These are phyloP conservation scores for Ornithoptera alexandrae DNA, from an alignment of 2,888 invertebrate genomes.

Conservation along the genomic window DNA sequence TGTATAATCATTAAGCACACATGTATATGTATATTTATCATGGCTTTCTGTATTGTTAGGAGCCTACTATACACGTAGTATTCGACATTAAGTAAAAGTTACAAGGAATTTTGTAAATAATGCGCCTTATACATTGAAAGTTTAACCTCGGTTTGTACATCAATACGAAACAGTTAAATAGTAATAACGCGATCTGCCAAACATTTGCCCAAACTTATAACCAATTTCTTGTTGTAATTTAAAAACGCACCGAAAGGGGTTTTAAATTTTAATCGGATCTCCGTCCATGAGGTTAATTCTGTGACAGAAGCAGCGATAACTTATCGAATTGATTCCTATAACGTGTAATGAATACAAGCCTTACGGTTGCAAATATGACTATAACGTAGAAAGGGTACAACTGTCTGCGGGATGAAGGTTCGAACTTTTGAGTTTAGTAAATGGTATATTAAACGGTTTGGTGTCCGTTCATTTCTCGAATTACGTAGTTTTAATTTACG, in stretches of 20 bases:
- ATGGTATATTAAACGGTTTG: slow-evolving; percentile 11
- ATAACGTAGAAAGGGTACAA: not conserved
- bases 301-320: slow-evolving; percentile 28
- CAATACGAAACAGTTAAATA: slow-evolving; percentile 6
- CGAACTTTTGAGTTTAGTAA: not conserved
- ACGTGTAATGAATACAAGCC: slow-evolving; percentile 2
- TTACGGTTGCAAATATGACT: not conserved
- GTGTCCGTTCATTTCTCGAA: slow-evolving; percentile 15
- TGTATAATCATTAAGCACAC: slow-evolving; percentile 29
- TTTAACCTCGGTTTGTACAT: not conserved
- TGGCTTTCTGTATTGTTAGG: slow-evolving; percentile 22
- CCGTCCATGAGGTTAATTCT: slow-evolving; percentile 63
- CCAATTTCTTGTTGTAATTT: slow-evolving; percentile 10
- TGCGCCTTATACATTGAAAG: slow-evolving; percentile 9
- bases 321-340: slow-evolving; percentile 22
- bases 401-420: not conserved
- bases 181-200: slow-evolving; percentile 10
- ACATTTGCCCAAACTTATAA: slow-evolving; percentile 14
- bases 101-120: slow-evolving; percentile 4
- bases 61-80: slow-evolving; percentile 7
- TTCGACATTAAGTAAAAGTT: slow-evolving; percentile 16
- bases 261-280: slow-evolving; percentile 50
- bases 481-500: slow-evolving; percentile 14
- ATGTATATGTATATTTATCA: slow-evolving; percentile 22
- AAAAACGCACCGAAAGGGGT: slow-evolving; percentile 33